Evolutionary conservation across 2,888 invertebrate species (phyloP).

Genomic region (Branchellion lobata): DNA sequence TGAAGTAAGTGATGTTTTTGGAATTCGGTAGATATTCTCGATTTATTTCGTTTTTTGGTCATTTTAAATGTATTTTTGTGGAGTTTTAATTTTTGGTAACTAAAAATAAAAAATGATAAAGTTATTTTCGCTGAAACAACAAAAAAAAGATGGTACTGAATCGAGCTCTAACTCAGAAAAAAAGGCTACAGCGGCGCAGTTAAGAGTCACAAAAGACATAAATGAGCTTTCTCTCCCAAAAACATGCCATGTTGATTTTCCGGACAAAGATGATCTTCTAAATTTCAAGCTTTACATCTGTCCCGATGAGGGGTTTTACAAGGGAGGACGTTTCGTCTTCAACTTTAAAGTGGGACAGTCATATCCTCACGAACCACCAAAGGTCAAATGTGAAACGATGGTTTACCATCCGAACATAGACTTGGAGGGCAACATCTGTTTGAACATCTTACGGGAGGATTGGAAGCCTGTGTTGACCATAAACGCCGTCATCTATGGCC

Average conservation of each 20-base stretch:
- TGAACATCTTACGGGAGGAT: constrained; percentile 93
- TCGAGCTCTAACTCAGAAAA: constrained; percentile 61
- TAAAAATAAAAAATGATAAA: constrained; percentile 90
- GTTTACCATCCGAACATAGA: constrained; percentile 99
- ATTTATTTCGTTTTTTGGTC: neutral
- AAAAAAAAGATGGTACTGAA: constrained; percentile 78
- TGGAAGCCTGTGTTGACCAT: constrained; percentile 98
- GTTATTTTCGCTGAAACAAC: constrained; percentile 95
- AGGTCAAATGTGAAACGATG: constrained; percentile 95
- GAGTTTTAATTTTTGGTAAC: too few relatives aligned
- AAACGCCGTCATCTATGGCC: constrained; percentile 93
- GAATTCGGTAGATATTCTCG: neutral
- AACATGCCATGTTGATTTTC: constrained; percentile 92
- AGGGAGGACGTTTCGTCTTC: constrained; percentile 89
- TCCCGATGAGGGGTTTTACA: constrained; percentile 95
- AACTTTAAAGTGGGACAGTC: constrained; percentile 96
- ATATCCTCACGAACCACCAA: constrained; percentile 96
- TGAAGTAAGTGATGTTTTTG: constrained; percentile 21
- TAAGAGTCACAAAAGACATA: constrained; percentile 97
- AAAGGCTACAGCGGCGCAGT: constrained; percentile 92
- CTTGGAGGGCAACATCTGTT: constrained; percentile 92
- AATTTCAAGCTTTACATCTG: constrained; percentile 92
- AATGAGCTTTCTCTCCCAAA: constrained; percentile 94
- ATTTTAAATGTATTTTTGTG: too few relatives aligned
- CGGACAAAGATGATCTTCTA: constrained; percentile 91